Percentiles rank a stretch among this genome's conserved stretches.
phyloP scores from a whole-genome alignment of 1,140 invertebrate species.

The Platyura marginata region DNA sequence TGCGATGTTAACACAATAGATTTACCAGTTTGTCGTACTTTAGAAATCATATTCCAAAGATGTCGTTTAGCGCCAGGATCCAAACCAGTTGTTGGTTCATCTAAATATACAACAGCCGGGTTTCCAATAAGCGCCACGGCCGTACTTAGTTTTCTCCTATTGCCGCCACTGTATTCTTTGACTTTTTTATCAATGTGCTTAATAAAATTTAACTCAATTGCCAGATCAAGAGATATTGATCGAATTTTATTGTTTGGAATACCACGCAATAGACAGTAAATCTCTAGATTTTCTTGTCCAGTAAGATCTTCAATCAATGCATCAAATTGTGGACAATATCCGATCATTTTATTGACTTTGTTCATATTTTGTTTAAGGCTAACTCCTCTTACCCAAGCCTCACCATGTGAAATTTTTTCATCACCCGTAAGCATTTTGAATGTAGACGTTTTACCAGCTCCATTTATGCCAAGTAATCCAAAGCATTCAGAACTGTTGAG shows the following conservation, averaged over 20 bases:
- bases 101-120: constrained; percentile 72
- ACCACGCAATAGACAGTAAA: constrained; percentile 60
- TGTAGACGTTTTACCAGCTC: constrained; percentile 72
- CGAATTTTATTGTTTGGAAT: constrained; percentile 30
- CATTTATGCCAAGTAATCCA: constrained; percentile 75
- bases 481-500: constrained; percentile 55
- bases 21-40: constrained; percentile 39
- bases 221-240: constrained; percentile 19
- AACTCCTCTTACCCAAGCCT: constrained; percentile 30
- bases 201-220: constrained; percentile 25
- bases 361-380: constrained; percentile 32
- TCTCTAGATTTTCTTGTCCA: constrained; percentile 52
- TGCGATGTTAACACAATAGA: constrained; percentile 62
- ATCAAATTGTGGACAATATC: constrained; percentile 74
- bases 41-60: constrained; percentile 52
- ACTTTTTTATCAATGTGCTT: constrained; percentile 30
- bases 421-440: constrained; percentile 85
- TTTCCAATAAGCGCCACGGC: constrained; percentile 84
- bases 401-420: constrained; percentile 31
- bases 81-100: constrained; percentile 68
- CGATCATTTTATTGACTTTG: constrained; percentile 37
- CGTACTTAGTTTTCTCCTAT: constrained; percentile 86
- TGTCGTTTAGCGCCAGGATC: constrained; percentile 67
- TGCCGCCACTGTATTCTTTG: constrained; percentile 69
- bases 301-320: constrained; percentile 65